Percentiles rank a stretch among this genome's conserved stretches.
phyloP scores from a whole-genome alignment of 2,797 vertebrate genomes.

The Xenentodon cancila region DNA sequence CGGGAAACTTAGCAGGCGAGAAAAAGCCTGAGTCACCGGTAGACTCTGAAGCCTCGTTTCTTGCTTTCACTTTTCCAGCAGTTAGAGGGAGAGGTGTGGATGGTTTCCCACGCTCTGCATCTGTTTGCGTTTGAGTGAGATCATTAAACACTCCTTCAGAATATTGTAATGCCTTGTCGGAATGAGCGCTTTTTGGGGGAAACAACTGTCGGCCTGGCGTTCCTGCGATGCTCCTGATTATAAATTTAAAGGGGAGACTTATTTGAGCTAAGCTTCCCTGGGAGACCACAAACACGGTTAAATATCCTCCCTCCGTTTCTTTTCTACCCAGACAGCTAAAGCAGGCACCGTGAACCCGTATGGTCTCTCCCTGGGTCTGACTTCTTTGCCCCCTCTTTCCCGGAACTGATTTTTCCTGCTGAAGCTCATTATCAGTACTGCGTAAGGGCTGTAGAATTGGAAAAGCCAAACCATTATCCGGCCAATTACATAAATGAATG shows the following conservation, averaged over 20 bases:
- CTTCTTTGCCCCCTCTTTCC: slow-evolving; percentile 37
- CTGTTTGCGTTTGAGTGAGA: slow-evolving; percentile 28
- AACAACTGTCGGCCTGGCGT: slow-evolving; percentile 18
- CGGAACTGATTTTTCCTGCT: slow-evolving; percentile 46
- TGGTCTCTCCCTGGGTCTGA: slow-evolving; percentile 29
- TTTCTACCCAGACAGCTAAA: slow-evolving; percentile 40
- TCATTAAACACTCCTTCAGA: not conserved
- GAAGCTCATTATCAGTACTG: slow-evolving; percentile 46
- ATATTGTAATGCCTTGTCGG: slow-evolving; percentile 11
- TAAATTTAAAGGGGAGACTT: slow-evolving; percentile 55
- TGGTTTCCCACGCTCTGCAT: slow-evolving; percentile 21
- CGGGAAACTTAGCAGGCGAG: slow-evolving; percentile 38
- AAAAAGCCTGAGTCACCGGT: slow-evolving; percentile 65
- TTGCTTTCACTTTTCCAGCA: slow-evolving; percentile 25
- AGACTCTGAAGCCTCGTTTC: slow-evolving; percentile 33
- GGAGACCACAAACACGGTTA: slow-evolving; percentile 53
- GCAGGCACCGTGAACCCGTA: slow-evolving; percentile 36
- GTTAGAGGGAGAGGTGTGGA: slow-evolving; percentile 1
- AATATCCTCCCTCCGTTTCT: slow-evolving; percentile 55
- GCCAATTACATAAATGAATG: slow-evolving; percentile 70
- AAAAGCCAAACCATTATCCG: slow-evolving; percentile 66
- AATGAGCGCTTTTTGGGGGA: slow-evolving; percentile 33
- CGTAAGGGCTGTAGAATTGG: slow-evolving; percentile 27
- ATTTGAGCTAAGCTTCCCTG: slow-evolving; percentile 56
- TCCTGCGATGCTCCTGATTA: slow-evolving; percentile 24